Base-by-base conservation (phyloP, 2,113 vertebrate species). In the Sander vitreus region DNA sequence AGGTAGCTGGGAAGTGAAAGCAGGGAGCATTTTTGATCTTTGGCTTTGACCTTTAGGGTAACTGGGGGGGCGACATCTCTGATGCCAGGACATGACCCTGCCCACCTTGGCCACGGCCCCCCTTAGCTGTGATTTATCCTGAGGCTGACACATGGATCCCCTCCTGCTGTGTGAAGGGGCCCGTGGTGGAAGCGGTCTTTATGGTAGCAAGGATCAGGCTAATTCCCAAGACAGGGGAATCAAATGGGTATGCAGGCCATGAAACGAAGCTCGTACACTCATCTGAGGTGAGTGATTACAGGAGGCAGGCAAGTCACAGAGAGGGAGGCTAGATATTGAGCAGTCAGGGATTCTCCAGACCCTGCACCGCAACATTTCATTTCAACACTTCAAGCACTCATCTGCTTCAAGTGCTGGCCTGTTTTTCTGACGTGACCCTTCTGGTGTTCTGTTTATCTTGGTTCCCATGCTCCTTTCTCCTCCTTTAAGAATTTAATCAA, bases 21-120 rank as follows among this genome's bases (percentile, higher is more conserved):
- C 33, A 33, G 66, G 69, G 15, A 3, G 36, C 36, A 63, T 36
- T 73, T 16, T 71, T 85, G 43, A n/a, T n/a, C n/a, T n/a, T n/a
- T n/a, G 25, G n/a, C 19, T 27, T 57, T 83, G 72, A 85, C 87
- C 83, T 87, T 75, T 67, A 65, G 72, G 74, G 72, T 74, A 63
- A 67, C 60, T 10, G 6, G 50, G 59, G 50, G 50, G 60, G 23
- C 25, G 30, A 45, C 33, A 21, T 77, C 19, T 74, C 70, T 76
- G 73, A 80, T 72, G 74, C 45, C 57, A 53, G 64, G 64, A 78
- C 53, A 21, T 71, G 80, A 90, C 76, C 71, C 45, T 64, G 10
- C 18, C 43, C 54, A 36, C 67, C 23, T 73, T 11, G 10, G 25
- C 53, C 71, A 55, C 51, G 57, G 36, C 30, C 72, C 66, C 57